Evolutionary conservation across 2,888 invertebrate species (phyloP), one percentile per base, ranked within the genome.

Genomic region (Tenthredo livida): DNA sequence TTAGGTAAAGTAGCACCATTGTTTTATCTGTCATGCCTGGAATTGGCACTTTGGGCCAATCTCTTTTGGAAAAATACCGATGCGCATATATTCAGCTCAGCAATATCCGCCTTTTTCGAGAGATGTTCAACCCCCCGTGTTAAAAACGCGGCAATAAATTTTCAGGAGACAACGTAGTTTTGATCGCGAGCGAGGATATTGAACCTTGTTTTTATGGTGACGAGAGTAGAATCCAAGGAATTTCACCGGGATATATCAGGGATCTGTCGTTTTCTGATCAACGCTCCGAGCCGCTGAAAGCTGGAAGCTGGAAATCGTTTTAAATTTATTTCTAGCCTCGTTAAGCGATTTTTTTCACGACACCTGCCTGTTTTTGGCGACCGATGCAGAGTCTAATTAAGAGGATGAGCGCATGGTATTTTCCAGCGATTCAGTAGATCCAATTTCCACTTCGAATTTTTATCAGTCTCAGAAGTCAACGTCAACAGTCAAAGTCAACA

Each of bases 331-430:
- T 21, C 43, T 2, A 43, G 72, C 10, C 25, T 77, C 47, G 50
- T 54, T 33, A 40, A 17, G 10, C 25, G n/a, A 17, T 33, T 50
- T 50, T 54, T 9, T 29, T 25, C 54, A 77, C 37, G n/a, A 25
- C 33, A 33, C 54, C 54, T 77, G 54, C 29, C 50, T 29, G 50
- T 47, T 77, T 54, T 77, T 29, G 29, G 77, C 54, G 54, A 25
- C 5, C 15, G 29, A 29, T 9, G 77, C 15, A 47, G 54, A 54
- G 54, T 29, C 47, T 77, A 77, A 77, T 77, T 54, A 77, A 77
- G 47, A 29, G 77, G 50, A 77, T 33, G 77, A 77, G 17, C 50
- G 37, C n/a, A 17, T 33, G 33, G 54, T 77, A 17, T 77, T n/a
- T 29, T n/a, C 15, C 29, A 29, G 17, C 2, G 25, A 54, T 50